These are phyloP conservation scores for Acestrorhynchus altus DNA, from an alignment of 2,797 vertebrate species.

Conservation along the genomic window DNA sequence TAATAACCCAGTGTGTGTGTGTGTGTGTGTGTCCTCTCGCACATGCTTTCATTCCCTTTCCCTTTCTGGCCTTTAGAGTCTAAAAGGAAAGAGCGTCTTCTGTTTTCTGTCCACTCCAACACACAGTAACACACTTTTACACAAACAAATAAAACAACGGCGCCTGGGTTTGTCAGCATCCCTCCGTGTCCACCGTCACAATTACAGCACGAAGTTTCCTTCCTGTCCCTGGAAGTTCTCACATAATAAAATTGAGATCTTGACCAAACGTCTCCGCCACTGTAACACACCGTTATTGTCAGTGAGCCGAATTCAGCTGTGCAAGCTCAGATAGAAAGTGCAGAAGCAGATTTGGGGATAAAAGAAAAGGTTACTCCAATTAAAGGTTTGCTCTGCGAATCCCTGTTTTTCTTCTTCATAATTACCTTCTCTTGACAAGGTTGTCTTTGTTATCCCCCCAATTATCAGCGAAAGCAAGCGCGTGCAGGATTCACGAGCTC, in stretches of 20 bases:
- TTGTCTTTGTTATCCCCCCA: constrained; percentile 56
- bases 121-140: background rate
- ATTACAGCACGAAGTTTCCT: background rate
- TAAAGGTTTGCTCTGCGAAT: constrained; percentile 53
- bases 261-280: background rate
- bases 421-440: constrained; percentile 57
- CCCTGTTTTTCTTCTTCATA: constrained; percentile 43
- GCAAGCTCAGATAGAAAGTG: constrained; percentile 31
- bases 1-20: constrained; percentile 8
- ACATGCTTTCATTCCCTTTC: background rate
- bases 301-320: constrained; percentile 40
- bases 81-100: too few relatives aligned
- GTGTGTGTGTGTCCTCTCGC: background rate
- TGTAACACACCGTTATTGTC: background rate
- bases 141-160: background rate
- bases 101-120: too few relatives aligned
- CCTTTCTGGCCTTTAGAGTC: background rate
- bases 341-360: constrained; percentile 48
- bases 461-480: constrained; percentile 53
- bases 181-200: background rate
- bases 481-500: constrained; percentile 41
- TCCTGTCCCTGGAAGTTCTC: background rate
- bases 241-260: constrained; percentile 10
- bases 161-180: background rate
- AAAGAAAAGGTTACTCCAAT: constrained; percentile 66